Evolutionary conservation across 1,140 invertebrate species (phyloP), one percentile per base, ranked within the genome.

Genomic region (Lepidotrigona ventralis): DNA sequence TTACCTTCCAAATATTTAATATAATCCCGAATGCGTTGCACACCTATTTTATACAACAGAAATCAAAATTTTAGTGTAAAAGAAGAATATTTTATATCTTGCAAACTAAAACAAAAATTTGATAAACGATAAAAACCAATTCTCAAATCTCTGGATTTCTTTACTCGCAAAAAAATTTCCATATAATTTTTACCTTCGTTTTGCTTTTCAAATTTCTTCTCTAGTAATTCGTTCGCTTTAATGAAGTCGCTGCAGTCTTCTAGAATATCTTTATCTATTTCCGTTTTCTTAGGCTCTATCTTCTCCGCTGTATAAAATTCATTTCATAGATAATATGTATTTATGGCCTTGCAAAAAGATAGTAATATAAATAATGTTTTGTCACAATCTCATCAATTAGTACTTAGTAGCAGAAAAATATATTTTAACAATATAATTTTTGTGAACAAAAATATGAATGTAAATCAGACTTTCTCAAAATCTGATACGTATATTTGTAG

Each of bases 1-100:
- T 90, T 86, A 68, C 89, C 91, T 72, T 87, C 89, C 51, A 90
- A 83, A 72, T 85, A 92, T 39, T n/a, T 78, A 33, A 93, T 89
- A 63, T 90, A 92, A 70, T 87, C 71, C 29, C 90, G 88, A 14
- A 93, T 69, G 21, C 91, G 89, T 68, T 85, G 86, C 51, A 93
- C 80, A 23, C 89, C 92, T 92, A 54, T 63, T 63, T 78, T 53
- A 53, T 29, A 26, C 2, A 14, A 0, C 14, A n/a, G 2, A 5
- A 39, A 58, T 39, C 6, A 46, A 46, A 46, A 46, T 46, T 46
- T 46, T 46, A 46, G 6, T 46, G 0, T 46, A 8, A 46, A 46
- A 46, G 39, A 46, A 46, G 21, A 19, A 33, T 12, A 39, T 33
- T 68, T 33, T 14, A 23, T 12, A 26, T 1, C n/a, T 33, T 23